Percentiles rank a stretch among this genome's conserved stretches.
Evolutionary conservation across 2,888 invertebrate species (phyloP).

Genomic region (Harpalus rufipes): DNA sequence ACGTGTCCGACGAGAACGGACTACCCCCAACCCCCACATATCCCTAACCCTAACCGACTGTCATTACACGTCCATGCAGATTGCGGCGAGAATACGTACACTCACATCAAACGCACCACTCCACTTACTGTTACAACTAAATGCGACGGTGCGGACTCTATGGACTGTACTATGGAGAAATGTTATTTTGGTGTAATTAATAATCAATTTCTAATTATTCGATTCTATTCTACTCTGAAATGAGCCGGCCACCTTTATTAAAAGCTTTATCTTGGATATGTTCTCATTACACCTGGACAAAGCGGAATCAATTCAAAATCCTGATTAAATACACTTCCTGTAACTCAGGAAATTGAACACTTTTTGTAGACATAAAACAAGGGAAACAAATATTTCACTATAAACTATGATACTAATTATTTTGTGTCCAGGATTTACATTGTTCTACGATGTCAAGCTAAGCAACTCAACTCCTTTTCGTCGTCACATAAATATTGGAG

Average conservation of each 20-base stretch:
- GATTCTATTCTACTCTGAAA: slow-evolving; percentile 29
- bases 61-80: slow-evolving; percentile 63
- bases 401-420: neutral
- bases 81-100: slow-evolving; percentile 54
- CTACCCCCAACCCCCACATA: neutral
- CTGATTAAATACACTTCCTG: neutral
- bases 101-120: slow-evolving; percentile 30
- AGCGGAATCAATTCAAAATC: neutral
- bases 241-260: slow-evolving; percentile 21
- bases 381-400: neutral
- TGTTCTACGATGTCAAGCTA: too few relatives aligned
- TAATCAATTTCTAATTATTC: slow-evolving; percentile 45
- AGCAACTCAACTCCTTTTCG: neutral
- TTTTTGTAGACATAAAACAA: neutral
- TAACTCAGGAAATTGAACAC: neutral
- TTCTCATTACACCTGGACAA: slow-evolving; percentile 13
- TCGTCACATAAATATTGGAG: neutral
- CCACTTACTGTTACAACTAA: slow-evolving; percentile 17
- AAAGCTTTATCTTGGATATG: slow-evolving; percentile 26
- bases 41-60: slow-evolving; percentile 4
- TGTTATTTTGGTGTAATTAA: slow-evolving; percentile 33
- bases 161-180: slow-evolving; percentile 24
- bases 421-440: neutral
- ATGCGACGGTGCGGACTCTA: neutral
- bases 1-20: slow-evolving; percentile 49